A percentile compares a stretch with the other conserved stretches of the same genome.
phyloP scores from a whole-genome alignment of 1,140 invertebrate species.

The Brachionus plicatilis region DNA sequence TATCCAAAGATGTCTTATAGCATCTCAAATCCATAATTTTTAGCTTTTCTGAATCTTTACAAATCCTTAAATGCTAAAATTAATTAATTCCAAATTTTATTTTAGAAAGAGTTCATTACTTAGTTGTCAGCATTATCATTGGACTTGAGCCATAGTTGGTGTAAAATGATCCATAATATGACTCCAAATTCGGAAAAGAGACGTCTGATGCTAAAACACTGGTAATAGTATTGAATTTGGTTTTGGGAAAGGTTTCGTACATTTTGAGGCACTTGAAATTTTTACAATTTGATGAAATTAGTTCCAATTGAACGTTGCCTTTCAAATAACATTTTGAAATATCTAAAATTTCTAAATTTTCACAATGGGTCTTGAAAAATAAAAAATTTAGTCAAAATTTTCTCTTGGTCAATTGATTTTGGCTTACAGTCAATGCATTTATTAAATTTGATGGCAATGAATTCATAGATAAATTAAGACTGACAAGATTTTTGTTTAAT shows the following conservation, averaged over 20 bases:
- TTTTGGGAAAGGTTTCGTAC: conserved; percentile 10
- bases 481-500: neutral
- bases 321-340: conserved; percentile 29
- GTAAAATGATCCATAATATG: neutral
- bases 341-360: conserved; percentile 4
- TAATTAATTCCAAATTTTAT: neutral
- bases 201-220: neutral
- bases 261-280: conserved; percentile 28
- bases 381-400: neutral
- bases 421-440: neutral
- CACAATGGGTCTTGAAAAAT: conserved; percentile 7
- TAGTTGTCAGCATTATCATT: conserved; percentile 21
- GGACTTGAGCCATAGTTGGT: neutral
- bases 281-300: neutral
- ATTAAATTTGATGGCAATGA: neutral
- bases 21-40: conserved; percentile 1
- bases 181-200: neutral
- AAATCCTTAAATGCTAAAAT: conserved; percentile 15
- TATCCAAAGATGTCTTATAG: conserved; percentile 27
- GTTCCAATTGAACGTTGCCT: conserved; percentile 29
- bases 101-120: neutral
- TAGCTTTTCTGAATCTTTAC: conserved; percentile 23
- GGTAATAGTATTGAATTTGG: conserved; percentile 21
- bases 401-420: neutral
- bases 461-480: neutral